Conservation (phyloP, 2,113 vertebrate species). For the Agelaius phoeniceus region DNA sequence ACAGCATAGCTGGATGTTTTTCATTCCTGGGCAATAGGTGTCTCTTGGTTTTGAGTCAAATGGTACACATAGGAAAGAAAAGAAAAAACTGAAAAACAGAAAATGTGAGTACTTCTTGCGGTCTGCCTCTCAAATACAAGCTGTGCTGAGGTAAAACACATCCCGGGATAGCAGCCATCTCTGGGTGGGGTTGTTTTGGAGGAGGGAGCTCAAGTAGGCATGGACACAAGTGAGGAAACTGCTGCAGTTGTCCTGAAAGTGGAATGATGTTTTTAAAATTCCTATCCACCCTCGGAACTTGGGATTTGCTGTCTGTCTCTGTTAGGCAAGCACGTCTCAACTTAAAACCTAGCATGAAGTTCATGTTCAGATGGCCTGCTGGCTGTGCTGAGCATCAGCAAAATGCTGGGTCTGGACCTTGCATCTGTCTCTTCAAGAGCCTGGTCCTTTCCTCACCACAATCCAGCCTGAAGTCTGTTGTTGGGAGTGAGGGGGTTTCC, state of each 20-base stretch:
- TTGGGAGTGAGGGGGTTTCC: not conserved
- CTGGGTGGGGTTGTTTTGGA: constrained; percentile 39
- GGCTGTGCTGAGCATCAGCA: not conserved
- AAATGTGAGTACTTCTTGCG: not conserved
- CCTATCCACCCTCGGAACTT: not conserved
- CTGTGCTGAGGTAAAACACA: not conserved
- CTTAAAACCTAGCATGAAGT: not conserved
- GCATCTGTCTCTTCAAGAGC: not conserved
- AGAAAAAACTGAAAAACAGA: not conserved
- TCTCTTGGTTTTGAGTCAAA: not conserved
- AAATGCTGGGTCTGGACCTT: not conserved
- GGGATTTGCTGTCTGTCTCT: not conserved
- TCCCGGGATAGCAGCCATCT: not conserved
- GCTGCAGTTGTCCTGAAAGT: constrained; percentile 1
- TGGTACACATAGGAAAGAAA: not conserved
- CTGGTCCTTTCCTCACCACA: not conserved
- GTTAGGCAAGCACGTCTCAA: not conserved
- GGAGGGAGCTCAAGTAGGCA: constrained; percentile 23
- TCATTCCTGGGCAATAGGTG: not conserved
- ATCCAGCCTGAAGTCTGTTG: not conserved
- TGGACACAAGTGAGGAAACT: not conserved
- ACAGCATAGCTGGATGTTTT: accelerated
- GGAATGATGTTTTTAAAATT: constrained; percentile 2
- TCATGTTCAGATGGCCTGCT: not conserved
- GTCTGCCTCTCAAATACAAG: not conserved